phyloP scores from a whole-genome alignment of 2,797 vertebrate genomes.

The Sebastiscus albofasciatus region DNA sequence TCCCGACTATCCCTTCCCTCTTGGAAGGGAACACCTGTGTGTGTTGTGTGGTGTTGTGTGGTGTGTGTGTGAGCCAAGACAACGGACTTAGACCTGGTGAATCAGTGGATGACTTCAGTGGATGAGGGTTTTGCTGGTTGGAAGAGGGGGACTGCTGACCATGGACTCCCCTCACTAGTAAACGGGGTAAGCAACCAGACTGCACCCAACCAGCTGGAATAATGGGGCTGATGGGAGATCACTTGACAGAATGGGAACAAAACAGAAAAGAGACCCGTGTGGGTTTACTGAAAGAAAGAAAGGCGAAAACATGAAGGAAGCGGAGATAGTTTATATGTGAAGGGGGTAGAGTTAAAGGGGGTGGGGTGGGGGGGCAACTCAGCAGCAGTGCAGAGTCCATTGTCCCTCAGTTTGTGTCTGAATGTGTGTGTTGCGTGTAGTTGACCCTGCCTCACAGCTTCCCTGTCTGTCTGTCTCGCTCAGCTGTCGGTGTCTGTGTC shows the following conservation, averaged over 20 bases:
- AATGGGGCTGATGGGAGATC: constrained; percentile 35
- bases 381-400: constrained; percentile 55
- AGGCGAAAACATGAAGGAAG: background rate
- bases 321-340: constrained; percentile 1
- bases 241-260: constrained; percentile 59
- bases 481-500: constrained; percentile 52
- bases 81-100: constrained; percentile 52
- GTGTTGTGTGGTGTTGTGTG: background rate
- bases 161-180: constrained; percentile 73
- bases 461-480: constrained; percentile 47
- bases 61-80: constrained; percentile 7
- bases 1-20: constrained; percentile 30
- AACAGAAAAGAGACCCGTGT: constrained; percentile 11
- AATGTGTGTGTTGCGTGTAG: constrained; percentile 30
- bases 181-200: constrained; percentile 71
- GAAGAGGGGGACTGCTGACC: constrained; percentile 58
- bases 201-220: constrained; percentile 40
- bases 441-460: constrained; percentile 50
- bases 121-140: constrained; percentile 58
- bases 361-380: constrained; percentile 1
- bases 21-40: constrained; percentile 69
- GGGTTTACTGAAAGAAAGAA: constrained; percentile 4
- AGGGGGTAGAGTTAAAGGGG: background rate
- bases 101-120: constrained; percentile 72
- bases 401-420: constrained; percentile 57